Base-by-base conservation (phyloP, 2,888 invertebrate genomes). In the Neoascia interrupta region DNA sequence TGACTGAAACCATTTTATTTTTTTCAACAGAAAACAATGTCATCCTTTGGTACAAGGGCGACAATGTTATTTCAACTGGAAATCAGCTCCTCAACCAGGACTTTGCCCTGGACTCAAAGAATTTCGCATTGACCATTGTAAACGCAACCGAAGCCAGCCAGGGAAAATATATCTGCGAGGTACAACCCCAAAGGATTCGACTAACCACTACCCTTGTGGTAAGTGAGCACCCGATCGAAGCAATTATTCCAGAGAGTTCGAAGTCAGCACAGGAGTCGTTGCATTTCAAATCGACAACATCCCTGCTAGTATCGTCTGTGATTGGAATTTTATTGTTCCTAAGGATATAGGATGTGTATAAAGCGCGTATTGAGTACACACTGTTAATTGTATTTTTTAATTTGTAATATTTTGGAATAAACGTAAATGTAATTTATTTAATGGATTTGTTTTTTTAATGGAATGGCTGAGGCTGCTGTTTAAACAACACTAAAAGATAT, bases 191-290 rank as follows among this genome's bases (percentile, higher is more conserved):
- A 13, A 66, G 79, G 0, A 64, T 83, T 5, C 39, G 23, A 6
- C 21, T 82, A 6, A 63, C 76, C 21, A 84, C 76, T 1, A 82
- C 82, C 15, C 74, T 86, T 19, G 15, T 64, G 3, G 68, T 85
- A 5, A 68, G 45, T 13, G 73, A 73, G 16, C 83, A 83, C 16
- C 81, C 83, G 18, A 53, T 84, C 36, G 85, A 85, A 21, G 82
- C 82, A 43, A 83, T 84, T 10, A 75, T 81, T 5, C 84, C 86
- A 15, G 86, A 86, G 70, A 86, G 84, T 64, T 84, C 85, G 2
- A 84, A 36, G 5, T 85, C 86, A 0, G 81, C 81, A 4, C 81
- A 81, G 13, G 66, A 79, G 0, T 73, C 73, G 13, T 19, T 73
- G 6, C 15, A 73, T 11, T 56, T 51, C 13, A 61, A 39, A 3